Conservation (phyloP, 2,113 vertebrate species). For the Gopherus evgoodei region DNA sequence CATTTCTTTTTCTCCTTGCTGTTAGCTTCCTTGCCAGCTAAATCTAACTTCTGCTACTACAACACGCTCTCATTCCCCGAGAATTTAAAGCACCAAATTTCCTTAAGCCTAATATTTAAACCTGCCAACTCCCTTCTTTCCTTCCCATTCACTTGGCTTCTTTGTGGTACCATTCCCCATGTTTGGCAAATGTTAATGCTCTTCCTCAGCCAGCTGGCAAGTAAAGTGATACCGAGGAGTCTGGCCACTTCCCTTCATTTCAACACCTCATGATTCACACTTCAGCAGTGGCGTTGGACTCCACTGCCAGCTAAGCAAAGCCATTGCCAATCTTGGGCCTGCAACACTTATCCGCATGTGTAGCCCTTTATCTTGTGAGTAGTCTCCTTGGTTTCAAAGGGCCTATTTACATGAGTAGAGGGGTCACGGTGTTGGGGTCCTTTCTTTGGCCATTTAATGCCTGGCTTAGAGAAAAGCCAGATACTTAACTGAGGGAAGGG, state of each 20-base stretch:
- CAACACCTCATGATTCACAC: conserved; percentile 59
- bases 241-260: conserved; percentile 39
- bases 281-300: conserved; percentile 27
- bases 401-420: too few species aligned
- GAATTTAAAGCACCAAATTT: background rate
- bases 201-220: conserved; percentile 38
- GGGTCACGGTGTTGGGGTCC: background rate
- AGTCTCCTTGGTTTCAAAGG: too few species aligned
- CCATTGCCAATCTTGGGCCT: background rate
- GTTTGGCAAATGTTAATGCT: background rate
- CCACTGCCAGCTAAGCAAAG: background rate
- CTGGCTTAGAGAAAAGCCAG: background rate
- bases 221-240: conserved; percentile 29
- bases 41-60: background rate
- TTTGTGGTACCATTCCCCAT: background rate
- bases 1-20: background rate
- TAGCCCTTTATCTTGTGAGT: too few species aligned
- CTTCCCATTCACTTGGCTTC: background rate
- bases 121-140: background rate
- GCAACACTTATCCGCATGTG: background rate
- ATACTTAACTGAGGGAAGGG: background rate
- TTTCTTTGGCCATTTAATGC: background rate
- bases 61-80: background rate
- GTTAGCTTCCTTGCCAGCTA: background rate
- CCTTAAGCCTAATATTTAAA: background rate